These are phyloP conservation scores for Trachelus troglodyta DNA, from an alignment of 2,888 invertebrate species.

Conservation along the genomic window DNA sequence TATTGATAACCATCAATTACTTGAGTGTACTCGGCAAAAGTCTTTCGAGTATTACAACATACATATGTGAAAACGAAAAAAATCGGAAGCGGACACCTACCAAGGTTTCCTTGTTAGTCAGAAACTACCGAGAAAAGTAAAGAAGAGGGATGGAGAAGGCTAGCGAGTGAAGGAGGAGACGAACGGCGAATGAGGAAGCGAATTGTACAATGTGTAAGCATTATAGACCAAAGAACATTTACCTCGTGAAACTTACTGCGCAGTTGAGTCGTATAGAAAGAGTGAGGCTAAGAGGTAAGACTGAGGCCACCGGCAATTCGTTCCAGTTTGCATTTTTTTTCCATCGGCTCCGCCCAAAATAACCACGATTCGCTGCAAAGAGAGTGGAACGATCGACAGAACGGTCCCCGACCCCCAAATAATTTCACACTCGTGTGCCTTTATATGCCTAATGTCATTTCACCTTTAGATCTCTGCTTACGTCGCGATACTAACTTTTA, in stretches of 20 bases:
- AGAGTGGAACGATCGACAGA: background rate
- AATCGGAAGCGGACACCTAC: too few species aligned
- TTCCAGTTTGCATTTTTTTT: conserved; percentile 1
- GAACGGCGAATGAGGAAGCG: background rate
- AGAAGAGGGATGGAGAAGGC: background rate
- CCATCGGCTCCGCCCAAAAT: background rate
- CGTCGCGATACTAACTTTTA: background rate
- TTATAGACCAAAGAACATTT: background rate
- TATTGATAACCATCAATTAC: background rate
- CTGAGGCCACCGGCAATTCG: conserved; percentile 5
- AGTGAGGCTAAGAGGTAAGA: background rate
- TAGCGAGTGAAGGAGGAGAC: background rate
- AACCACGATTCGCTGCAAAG: background rate
- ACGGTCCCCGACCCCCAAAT: background rate
- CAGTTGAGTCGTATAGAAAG: background rate
- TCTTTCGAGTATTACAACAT: too few species aligned
- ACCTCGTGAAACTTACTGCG: background rate
- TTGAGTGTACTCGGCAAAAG: background rate
- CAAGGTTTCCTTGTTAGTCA: background rate
- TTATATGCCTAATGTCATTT: too few species aligned
- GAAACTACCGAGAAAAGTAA: background rate
- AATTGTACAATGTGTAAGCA: background rate
- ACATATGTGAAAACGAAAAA: too few species aligned
- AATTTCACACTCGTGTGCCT: too few species aligned
- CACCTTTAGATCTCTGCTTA: too few species aligned